These are phyloP conservation scores for Ptilonorhynchus violaceus DNA, from an alignment of 2,113 vertebrate genomes.

Conservation along the genomic window DNA sequence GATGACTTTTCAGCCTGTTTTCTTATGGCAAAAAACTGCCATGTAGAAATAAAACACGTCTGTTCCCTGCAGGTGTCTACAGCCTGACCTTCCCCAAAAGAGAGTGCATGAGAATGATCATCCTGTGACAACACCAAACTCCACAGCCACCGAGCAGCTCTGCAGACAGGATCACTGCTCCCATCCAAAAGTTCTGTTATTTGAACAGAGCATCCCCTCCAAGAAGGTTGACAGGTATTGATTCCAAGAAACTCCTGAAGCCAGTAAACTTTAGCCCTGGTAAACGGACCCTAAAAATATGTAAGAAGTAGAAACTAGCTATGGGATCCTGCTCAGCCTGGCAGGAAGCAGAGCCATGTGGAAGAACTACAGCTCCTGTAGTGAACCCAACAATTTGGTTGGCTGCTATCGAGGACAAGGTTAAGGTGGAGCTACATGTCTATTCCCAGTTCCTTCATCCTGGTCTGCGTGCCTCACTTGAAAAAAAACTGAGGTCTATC, in stretches of 20 bases:
- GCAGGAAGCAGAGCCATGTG: background rate
- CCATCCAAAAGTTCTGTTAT: background rate
- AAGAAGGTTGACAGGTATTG: background rate
- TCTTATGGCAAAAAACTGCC: background rate
- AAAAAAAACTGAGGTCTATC: background rate
- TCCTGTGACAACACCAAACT: accelerated
- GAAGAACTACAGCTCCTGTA: background rate
- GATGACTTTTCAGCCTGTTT: background rate
- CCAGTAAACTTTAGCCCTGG: background rate
- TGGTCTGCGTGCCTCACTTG: background rate
- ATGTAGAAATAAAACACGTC: background rate
- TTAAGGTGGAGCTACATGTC: background rate
- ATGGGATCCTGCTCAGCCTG: background rate
- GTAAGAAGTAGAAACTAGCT: background rate
- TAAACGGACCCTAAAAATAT: accelerated
- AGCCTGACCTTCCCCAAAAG: background rate
- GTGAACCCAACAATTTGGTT: background rate
- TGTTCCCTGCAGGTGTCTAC: background rate
- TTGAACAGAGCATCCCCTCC: background rate
- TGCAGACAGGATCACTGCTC: background rate
- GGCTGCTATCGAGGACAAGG: background rate
- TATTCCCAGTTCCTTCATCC: background rate
- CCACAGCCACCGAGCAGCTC: background rate
- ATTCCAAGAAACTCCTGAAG: background rate
- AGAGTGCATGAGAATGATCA: accelerated